phyloP scores from a whole-genome alignment of 2,113 vertebrate genomes.

The Nipponia nippon region DNA sequence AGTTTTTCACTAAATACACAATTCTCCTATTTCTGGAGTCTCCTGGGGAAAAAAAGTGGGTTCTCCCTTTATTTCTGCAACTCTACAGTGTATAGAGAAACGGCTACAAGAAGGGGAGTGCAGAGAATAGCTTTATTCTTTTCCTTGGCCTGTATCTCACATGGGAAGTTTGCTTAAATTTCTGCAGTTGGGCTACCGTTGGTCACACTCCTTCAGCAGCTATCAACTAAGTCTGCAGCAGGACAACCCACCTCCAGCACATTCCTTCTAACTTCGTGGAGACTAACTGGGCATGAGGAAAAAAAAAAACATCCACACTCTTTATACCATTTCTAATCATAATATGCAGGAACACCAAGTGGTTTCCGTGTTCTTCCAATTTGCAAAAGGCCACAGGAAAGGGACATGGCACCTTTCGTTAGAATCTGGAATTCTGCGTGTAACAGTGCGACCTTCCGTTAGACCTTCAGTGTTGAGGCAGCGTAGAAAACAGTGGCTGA shows the following conservation, averaged over 20 bases:
- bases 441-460: constrained; percentile 66
- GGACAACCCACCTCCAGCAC: constrained; percentile 62
- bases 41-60: constrained; percentile 74
- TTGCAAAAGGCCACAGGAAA: constrained; percentile 75
- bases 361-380: constrained; percentile 63
- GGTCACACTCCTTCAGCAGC: constrained; percentile 35
- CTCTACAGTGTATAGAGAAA: constrained; percentile 70
- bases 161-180: constrained; percentile 42
- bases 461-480: constrained; percentile 76
- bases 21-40: constrained; percentile 76
- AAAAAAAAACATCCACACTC: constrained; percentile 66
- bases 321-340: constrained; percentile 67
- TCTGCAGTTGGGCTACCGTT: constrained; percentile 41
- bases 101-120: constrained; percentile 55
- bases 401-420: constrained; percentile 68
- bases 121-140: constrained; percentile 60
- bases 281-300: constrained; percentile 72
- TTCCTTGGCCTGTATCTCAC: constrained; percentile 66
- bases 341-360: constrained; percentile 69
- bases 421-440: constrained; percentile 66
- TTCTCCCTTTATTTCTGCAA: constrained; percentile 71
- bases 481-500: constrained; percentile 74
- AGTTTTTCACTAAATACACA: constrained; percentile 86
- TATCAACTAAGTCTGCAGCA: constrained; percentile 48
- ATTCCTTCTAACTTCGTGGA: constrained; percentile 46